phyloP scores from a whole-genome alignment of 2,797 vertebrate species.

The Pangasius djambal region DNA sequence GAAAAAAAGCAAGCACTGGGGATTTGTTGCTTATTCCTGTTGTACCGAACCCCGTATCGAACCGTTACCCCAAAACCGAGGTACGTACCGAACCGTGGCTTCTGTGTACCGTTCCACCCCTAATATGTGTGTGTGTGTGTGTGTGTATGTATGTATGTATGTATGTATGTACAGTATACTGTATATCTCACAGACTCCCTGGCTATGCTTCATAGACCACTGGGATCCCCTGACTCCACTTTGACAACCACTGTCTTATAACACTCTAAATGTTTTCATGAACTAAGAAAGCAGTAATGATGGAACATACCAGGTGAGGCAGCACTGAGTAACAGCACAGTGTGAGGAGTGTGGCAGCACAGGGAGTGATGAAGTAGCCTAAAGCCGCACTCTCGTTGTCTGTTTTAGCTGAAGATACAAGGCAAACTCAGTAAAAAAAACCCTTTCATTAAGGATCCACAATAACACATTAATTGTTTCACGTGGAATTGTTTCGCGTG shows the following conservation, averaged over 20 bases:
- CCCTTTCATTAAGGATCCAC: background rate
- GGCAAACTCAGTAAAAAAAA: background rate
- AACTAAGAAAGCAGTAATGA: background rate
- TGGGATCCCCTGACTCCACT: background rate
- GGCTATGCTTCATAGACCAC: background rate
- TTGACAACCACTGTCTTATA: background rate
- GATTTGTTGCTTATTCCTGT: too few species aligned
- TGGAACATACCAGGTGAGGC: conserved; percentile 73
- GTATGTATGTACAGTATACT: background rate
- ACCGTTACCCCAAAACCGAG: too few species aligned
- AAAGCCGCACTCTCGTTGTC: conserved; percentile 75
- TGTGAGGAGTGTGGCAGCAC: conserved; percentile 75
- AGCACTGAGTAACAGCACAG: conserved; percentile 77
- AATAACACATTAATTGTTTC: background rate
- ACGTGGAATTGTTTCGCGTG: background rate
- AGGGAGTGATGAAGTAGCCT: conserved; percentile 84
- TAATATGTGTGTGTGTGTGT: too few species aligned
- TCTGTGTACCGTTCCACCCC: too few species aligned
- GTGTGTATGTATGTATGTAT: too few species aligned
- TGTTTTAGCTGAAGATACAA: conserved; percentile 68
- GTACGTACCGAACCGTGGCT: too few species aligned
- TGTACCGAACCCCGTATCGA: too few species aligned
- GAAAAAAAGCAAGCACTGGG: too few species aligned
- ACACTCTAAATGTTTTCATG: background rate
- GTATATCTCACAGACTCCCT: background rate